These are phyloP conservation scores for Venusia cambrica DNA, from an alignment of 2,888 invertebrate species.

Conservation along the genomic window DNA sequence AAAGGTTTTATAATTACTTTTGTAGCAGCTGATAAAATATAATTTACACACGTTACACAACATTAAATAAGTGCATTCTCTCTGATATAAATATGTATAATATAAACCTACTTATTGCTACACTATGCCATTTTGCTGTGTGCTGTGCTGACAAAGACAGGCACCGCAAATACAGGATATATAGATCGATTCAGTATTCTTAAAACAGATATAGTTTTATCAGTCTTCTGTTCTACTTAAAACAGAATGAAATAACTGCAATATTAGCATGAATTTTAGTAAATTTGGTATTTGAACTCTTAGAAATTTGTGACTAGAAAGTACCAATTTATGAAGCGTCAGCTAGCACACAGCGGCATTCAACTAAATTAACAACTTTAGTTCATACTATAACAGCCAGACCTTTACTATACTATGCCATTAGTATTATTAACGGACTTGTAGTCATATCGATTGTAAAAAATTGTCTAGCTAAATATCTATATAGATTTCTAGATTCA, in stretches of 20 bases:
- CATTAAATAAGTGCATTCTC: constrained; percentile 43
- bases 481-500: constrained; percentile 9
- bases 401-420: constrained; percentile 26
- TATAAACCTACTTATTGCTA: constrained; percentile 56
- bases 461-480: constrained; percentile 19
- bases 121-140: constrained; percentile 43
- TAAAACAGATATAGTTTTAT: constrained; percentile 15
- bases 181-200: constrained; percentile 37
- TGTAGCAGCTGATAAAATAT: constrained; percentile 28
- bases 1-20: constrained; percentile 2
- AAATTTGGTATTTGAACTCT: constrained; percentile 4
- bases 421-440: constrained; percentile 24
- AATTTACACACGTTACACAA: constrained; percentile 34
- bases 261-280: constrained; percentile 1
- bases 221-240: constrained; percentile 29
- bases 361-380: constrained; percentile 30
- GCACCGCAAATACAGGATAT: constrained; percentile 39
- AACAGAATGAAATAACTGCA: constrained; percentile 3
- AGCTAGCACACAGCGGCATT: constrained; percentile 42
- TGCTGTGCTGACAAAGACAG: constrained; percentile 48
- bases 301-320: constrained; percentile 62
- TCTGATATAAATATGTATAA: constrained; percentile 41
- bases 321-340: constrained; percentile 33
- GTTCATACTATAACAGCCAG: constrained; percentile 33
- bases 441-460: constrained; percentile 11